phyloP scores from a whole-genome alignment of 2,888 invertebrate species.

The Diploptera punctata region DNA sequence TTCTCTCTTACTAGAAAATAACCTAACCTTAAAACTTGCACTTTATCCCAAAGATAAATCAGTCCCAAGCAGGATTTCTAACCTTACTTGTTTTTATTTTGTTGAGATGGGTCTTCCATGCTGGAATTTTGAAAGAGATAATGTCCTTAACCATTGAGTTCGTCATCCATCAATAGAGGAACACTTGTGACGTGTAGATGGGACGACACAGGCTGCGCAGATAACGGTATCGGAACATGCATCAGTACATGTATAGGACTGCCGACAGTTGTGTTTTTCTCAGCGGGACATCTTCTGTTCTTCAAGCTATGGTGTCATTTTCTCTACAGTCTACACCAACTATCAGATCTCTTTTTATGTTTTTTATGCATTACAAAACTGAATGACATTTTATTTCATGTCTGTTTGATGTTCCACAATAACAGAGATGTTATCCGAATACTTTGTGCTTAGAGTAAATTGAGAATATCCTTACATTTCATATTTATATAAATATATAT shows the following conservation, averaged over 20 bases:
- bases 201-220: not conserved
- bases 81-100: too few relatives aligned
- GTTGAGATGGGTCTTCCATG: too few relatives aligned
- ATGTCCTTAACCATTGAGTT: not conserved
- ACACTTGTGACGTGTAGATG: conserved; percentile 10
- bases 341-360: not conserved
- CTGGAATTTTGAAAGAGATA: not conserved
- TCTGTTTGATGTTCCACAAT: not conserved
- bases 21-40: too few relatives aligned
- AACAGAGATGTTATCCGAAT: not conserved
- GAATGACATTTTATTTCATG: not conserved
- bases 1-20: too few relatives aligned
- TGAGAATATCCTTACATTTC: too few relatives aligned
- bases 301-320: not conserved
- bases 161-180: not conserved
- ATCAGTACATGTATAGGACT: conserved; percentile 31
- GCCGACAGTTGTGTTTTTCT: conserved; percentile 22
- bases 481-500: too few relatives aligned
- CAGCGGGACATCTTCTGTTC: conserved; percentile 12
- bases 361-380: not conserved
- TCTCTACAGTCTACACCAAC: not conserved
- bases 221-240: conserved; percentile 36
- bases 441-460: too few relatives aligned
- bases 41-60: too few relatives aligned
- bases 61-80: too few relatives aligned